Evolutionary conservation across 2,888 invertebrate species (phyloP).

Genomic region (Nezara viridula): DNA sequence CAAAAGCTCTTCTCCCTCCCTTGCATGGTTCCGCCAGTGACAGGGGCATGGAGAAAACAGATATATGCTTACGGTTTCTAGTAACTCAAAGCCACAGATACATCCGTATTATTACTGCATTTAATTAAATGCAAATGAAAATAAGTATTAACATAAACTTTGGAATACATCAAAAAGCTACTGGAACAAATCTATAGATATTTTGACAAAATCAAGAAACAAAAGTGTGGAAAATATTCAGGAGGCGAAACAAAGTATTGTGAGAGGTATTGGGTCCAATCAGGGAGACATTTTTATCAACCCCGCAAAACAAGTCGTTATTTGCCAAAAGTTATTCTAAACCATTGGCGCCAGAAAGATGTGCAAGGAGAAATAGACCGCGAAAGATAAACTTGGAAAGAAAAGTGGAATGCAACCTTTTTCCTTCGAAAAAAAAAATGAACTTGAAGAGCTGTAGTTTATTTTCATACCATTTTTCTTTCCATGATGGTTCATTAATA

Average conservation of each 20-base stretch:
- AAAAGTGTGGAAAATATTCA: not conserved
- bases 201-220: too few species aligned
- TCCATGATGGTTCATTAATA: too few species aligned
- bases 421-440: not conserved
- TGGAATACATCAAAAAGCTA: too few species aligned
- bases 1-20: too few species aligned
- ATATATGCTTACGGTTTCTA: too few species aligned
- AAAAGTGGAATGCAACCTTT: not conserved
- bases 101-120: too few species aligned
- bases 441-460: not conserved
- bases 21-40: too few species aligned
- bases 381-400: not conserved
- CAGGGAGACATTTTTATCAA: not conserved
- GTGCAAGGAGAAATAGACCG: not conserved
- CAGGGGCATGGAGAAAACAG: too few species aligned
- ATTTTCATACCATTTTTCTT: not conserved
- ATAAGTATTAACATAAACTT: too few species aligned
- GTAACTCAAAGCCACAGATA: too few species aligned
- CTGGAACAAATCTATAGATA: too few species aligned
- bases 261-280: not conserved
- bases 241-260: not conserved
- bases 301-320: not conserved
- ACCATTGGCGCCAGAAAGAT: not conserved
- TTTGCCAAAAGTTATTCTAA: constrained; percentile 26
- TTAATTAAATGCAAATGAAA: too few species aligned